phyloP scores from a whole-genome alignment of 1,140 invertebrate species.

The Nilaparvata lugens region DNA sequence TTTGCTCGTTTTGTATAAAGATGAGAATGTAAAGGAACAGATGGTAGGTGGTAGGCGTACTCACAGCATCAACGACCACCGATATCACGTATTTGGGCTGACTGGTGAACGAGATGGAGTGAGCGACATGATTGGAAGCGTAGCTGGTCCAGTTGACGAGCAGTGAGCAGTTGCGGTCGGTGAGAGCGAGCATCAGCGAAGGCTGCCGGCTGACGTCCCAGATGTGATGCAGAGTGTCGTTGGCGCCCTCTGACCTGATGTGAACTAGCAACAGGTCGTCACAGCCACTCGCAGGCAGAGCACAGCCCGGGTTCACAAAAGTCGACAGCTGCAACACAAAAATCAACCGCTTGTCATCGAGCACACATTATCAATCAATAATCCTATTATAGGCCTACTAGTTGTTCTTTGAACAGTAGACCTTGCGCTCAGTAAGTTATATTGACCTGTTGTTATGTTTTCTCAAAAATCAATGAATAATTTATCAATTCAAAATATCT shows the following conservation, averaged over 20 bases:
- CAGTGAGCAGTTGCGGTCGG: conserved; percentile 35
- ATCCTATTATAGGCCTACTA: too few species aligned
- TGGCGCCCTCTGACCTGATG: conserved; percentile 38
- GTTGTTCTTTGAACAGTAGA: too few species aligned
- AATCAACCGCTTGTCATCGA: too few species aligned
- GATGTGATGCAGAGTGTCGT: conserved; percentile 46
- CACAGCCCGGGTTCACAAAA: conserved; percentile 33
- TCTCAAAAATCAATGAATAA: too few species aligned
- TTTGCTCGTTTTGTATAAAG: too few species aligned
- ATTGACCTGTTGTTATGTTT: too few species aligned
- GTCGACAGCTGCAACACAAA: conserved; percentile 29
- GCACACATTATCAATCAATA: too few species aligned
- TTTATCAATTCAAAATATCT: too few species aligned
- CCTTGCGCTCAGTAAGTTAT: too few species aligned
- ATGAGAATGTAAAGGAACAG: too few species aligned
- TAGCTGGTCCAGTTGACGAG: conserved; percentile 38
- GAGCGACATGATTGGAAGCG: conserved; percentile 20
- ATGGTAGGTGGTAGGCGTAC: too few species aligned
- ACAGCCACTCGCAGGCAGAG: conserved; percentile 18
- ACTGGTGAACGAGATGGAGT: conserved; percentile 38
- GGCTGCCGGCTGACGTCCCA: conserved; percentile 49
- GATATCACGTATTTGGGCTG: conserved; percentile 42
- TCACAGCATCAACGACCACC: conserved; percentile 44
- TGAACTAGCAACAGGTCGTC: conserved; percentile 36
- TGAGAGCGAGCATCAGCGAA: conserved; percentile 40